These are phyloP conservation scores for Leptopilina boulardi DNA, from an alignment of 1,140 invertebrate genomes.

Conservation along the genomic window DNA sequence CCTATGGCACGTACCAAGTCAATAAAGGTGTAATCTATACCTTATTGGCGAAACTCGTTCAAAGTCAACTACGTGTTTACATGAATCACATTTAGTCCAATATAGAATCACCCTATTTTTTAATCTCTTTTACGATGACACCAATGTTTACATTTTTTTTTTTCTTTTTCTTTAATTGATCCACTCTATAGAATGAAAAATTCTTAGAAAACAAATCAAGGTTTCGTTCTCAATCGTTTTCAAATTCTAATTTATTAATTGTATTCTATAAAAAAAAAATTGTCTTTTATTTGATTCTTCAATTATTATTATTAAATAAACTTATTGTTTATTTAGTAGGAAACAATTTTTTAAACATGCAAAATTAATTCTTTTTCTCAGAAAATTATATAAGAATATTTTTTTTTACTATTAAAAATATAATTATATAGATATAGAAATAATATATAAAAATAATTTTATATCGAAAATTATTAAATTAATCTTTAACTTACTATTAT, in stretches of 20 bases:
- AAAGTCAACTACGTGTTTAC: conserved; percentile 52
- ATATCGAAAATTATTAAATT: too few relatives aligned
- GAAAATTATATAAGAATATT: neutral
- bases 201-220: conserved; percentile 4
- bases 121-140: conserved; percentile 22
- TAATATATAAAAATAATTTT: too few relatives aligned
- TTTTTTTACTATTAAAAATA: too few relatives aligned
- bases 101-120: conserved; percentile 19
- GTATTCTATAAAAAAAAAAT: neutral
- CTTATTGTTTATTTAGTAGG: too few relatives aligned
- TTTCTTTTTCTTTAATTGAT: conserved; percentile 4
- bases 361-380: neutral
- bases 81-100: conserved; percentile 56
- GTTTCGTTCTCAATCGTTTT: neutral
- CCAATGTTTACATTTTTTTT: neutral
- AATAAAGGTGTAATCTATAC: conserved; percentile 24
- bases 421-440: too few relatives aligned
- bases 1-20: conserved; percentile 28
- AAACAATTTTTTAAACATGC: too few relatives aligned
- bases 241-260: conserved; percentile 12
- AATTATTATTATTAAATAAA: too few relatives aligned
- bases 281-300: too few relatives aligned
- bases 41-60: conserved; percentile 63
- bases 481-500: too few relatives aligned
- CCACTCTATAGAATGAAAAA: neutral